These are phyloP conservation scores for Eriosoma lanigerum DNA, from an alignment of 1,140 invertebrate species.

Conservation along the genomic window DNA sequence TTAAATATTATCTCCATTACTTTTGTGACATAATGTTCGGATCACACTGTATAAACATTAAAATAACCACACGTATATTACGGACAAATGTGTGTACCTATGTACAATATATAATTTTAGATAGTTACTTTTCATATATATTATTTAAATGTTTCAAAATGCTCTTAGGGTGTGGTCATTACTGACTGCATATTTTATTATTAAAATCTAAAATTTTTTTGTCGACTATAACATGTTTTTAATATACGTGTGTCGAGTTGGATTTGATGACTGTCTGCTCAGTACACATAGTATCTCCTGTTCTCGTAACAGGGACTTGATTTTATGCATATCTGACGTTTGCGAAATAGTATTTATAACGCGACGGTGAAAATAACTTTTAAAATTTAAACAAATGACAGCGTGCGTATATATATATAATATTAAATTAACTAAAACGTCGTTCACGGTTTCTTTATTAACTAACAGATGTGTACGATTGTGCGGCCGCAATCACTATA, in stretches of 20 bases:
- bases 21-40: too few species aligned
- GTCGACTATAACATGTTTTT: not conserved
- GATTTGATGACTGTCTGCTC: not conserved
- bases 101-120: too few species aligned
- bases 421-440: slow-evolving; percentile 7
- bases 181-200: not conserved
- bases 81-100: not conserved
- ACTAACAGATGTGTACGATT: slow-evolving; percentile 4
- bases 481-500: not conserved
- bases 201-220: not conserved
- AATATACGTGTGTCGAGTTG: not conserved
- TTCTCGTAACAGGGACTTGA: not conserved
- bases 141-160: slow-evolving; percentile 8
- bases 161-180: not conserved
- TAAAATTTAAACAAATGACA: slow-evolving; percentile 16
- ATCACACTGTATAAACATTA: too few species aligned
- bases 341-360: slow-evolving; percentile 10
- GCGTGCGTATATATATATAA: too few species aligned
- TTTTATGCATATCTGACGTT: slow-evolving; percentile 20
- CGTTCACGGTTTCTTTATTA: not conserved
- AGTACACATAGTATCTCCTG: not conserved
- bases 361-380: slow-evolving; percentile 13
- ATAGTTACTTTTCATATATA: not conserved
- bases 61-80: too few species aligned
- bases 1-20: too few species aligned